Base-by-base conservation (phyloP, 2,113 vertebrate genomes). In the Semnornis frantzii region DNA sequence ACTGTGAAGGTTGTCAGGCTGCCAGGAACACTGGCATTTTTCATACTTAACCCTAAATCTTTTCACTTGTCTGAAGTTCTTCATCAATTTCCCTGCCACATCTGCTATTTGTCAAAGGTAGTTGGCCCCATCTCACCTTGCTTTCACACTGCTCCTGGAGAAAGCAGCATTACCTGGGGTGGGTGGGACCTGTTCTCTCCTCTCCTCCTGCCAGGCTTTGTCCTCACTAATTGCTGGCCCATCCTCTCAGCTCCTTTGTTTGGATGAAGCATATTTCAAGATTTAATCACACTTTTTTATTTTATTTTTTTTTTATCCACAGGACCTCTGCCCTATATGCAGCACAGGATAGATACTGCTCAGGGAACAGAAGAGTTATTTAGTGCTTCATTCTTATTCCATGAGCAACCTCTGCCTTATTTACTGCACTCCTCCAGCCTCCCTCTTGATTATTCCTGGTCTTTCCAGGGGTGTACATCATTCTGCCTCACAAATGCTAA, bases 41-140 rank as follows among this genome's bases (percentile, higher is more conserved):
- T 95, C 92, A 92, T 82, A 48, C 39, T 90, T 91, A 91, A 79
- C 54, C 71, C 80, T 85, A 85, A 58, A 75, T 72, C 93, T 89
- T 89, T 75, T 82, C 73, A 66, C 42, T 59, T 59, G 33, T 63
- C 63, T 78, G 31, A 77, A 81, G 65, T 30, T 78, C 60, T 71
- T 17, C 62, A 95, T 92, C 73, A 2, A 28, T 83, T 89, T 63
- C 46, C 81, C 74, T 76, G 75, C n/a, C 66, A 54, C 33, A 0
- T 69, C 37, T 57, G 57, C 52, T 33, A 2, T 80, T 77, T 89
- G 57, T 89, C 91, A 80, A 46, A 87, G 78, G 15, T 12, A 14
- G 5, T 3, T 74, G 84, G 57, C 42, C 75, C 57, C 57, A 25
- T 79, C 57, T 70, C 55, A 10, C 30, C 25, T 62, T 1, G 19